Percentiles rank a stretch among this genome's conserved stretches.
Evolutionary conservation across 1,140 invertebrate species (phyloP).

Genomic region (Aporrectodea caliginosa): DNA sequence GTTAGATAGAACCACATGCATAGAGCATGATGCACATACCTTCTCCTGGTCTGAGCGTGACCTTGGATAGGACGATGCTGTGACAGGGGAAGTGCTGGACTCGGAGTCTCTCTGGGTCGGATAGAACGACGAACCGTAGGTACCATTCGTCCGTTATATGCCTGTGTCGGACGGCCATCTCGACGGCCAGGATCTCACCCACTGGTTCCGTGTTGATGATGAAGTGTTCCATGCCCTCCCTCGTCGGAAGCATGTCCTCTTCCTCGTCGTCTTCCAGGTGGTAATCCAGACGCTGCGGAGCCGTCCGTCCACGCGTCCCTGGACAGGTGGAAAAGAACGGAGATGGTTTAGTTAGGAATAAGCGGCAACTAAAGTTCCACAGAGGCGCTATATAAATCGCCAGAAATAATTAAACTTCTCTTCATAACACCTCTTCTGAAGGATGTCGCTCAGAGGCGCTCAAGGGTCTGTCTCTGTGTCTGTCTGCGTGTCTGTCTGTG

Average conservation of each 20-base stretch:
- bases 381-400: too few species aligned
- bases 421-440: too few species aligned
- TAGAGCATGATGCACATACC: constrained; percentile 17
- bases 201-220: constrained; percentile 27
- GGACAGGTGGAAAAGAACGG: background rate
- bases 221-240: constrained; percentile 16
- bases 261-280: constrained; percentile 22
- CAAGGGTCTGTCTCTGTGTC: too few species aligned
- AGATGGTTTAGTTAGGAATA: too few species aligned
- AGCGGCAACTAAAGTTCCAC: too few species aligned
- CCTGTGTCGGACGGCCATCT: constrained; percentile 24
- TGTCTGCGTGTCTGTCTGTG: too few species aligned
- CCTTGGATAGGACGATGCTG: constrained; percentile 27
- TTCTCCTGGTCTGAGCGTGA: constrained; percentile 28
- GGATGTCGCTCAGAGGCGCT: too few species aligned
- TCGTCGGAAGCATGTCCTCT: constrained; percentile 12
- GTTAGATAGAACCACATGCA: too few species aligned
- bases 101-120: constrained; percentile 2
- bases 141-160: constrained; percentile 32
- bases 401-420: too few species aligned
- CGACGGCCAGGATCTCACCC: constrained; percentile 26
- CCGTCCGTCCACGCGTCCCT: constrained; percentile 26
- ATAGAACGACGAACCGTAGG: constrained; percentile 26
- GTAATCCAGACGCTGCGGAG: constrained; percentile 14
- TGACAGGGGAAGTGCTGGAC: constrained; percentile 28